Percentiles rank a stretch among this genome's conserved stretches.
phyloP scores from a whole-genome alignment of 2,888 invertebrate species.

The Orthosia cruda region DNA sequence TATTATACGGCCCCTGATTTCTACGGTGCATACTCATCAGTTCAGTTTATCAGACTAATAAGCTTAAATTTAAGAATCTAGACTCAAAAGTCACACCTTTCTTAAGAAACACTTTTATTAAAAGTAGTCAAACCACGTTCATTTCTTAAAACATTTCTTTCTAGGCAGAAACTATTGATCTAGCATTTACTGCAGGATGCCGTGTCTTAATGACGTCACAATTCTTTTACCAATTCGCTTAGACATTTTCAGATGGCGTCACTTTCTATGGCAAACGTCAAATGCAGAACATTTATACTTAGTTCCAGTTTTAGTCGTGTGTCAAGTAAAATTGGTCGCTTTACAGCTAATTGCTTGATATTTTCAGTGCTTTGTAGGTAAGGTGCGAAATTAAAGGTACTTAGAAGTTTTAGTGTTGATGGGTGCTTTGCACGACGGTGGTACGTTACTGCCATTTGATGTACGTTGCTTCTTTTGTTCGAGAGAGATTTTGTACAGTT shows the following conservation, averaged over 20 bases:
- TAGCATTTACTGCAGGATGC: constrained; percentile 44
- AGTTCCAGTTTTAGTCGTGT: constrained; percentile 9
- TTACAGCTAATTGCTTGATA: constrained; percentile 50
- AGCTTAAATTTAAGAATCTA: too few species aligned
- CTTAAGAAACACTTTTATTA: neutral
- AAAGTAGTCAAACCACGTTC: neutral
- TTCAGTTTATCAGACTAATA: too few species aligned
- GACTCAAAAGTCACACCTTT: neutral
- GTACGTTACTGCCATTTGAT: constrained; percentile 4
- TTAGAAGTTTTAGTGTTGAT: constrained; percentile 29
- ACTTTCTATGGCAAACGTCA: constrained; percentile 1
- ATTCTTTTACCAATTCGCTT: constrained; percentile 2
- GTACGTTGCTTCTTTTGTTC: constrained; percentile 13
- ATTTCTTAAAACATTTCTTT: constrained; percentile 11
- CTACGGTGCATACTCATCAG: too few species aligned
- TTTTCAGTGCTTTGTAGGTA: constrained; percentile 45
- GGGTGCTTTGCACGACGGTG: constrained; percentile 30
- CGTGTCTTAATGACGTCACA: constrained; percentile 46
- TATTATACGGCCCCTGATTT: too few species aligned
- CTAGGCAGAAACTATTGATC: constrained; percentile 40
- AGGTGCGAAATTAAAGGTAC: constrained; percentile 50
- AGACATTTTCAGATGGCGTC: constrained; percentile 5
- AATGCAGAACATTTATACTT: neutral
- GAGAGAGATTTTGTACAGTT: neutral
- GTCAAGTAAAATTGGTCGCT: constrained; percentile 14